These are phyloP conservation scores for Tyrophagus putrescentiae DNA, from an alignment of 1,140 invertebrate genomes.

Conservation along the genomic window DNA sequence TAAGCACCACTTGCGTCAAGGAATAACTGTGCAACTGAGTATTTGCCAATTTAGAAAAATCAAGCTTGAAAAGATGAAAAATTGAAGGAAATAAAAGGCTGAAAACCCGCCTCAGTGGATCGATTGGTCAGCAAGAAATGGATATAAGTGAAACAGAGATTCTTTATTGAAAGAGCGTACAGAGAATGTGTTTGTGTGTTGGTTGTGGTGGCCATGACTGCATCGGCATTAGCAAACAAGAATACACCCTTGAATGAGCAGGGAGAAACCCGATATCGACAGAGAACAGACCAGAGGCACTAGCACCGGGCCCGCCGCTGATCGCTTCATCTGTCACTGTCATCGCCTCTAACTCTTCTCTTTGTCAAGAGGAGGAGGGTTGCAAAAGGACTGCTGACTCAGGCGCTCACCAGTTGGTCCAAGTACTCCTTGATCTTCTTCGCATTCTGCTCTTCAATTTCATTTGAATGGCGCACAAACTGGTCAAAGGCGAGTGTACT, in stretches of 20 bases:
- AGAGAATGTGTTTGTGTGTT: neutral
- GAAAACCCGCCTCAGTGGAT: too few relatives aligned
- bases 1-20: too few relatives aligned
- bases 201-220: neutral
- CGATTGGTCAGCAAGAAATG: neutral
- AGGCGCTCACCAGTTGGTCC: too few relatives aligned
- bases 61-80: too few relatives aligned
- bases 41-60: too few relatives aligned
- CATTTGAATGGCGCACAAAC: neutral
- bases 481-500: neutral
- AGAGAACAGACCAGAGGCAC: neutral
- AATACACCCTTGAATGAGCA: too few relatives aligned
- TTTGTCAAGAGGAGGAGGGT: too few relatives aligned
- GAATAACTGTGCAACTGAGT: too few relatives aligned
- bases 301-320: neutral
- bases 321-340: neutral
- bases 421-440: slow-evolving; percentile 2
- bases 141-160: neutral
- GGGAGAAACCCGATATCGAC: too few relatives aligned
- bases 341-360: neutral
- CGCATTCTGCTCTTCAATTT: slow-evolving; percentile 2
- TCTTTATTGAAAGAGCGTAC: neutral
- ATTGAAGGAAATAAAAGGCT: too few relatives aligned
- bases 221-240: too few relatives aligned
- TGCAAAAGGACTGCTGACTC: too few relatives aligned